A percentile compares a stretch with the other conserved stretches of the same genome.
These are phyloP conservation scores for Dryobota labecula DNA, from an alignment of 2,888 invertebrate species.

Conservation along the genomic window DNA sequence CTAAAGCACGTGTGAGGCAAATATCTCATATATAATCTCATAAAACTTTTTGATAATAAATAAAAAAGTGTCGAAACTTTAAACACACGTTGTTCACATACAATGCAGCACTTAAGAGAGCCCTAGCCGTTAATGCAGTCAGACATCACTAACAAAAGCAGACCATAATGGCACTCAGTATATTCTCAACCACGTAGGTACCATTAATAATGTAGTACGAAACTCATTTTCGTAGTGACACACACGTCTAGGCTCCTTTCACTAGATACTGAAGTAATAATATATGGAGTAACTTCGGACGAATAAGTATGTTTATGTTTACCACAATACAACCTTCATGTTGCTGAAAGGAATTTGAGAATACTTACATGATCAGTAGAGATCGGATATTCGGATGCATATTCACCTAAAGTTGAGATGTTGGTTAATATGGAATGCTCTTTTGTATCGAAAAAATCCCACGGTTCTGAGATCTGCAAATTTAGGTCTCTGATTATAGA, in stretches of 20 bases:
- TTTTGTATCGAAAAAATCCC: no score
- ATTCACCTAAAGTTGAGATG: no score
- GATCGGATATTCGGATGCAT: no score
- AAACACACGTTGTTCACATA: constrained; percentile 29
- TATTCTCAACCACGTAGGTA: constrained; percentile 54
- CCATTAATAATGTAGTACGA: constrained; percentile 59
- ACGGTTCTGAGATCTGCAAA: no score
- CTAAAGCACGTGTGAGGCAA: neutral
- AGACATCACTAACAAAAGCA: constrained; percentile 55
- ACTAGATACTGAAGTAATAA: constrained; percentile 52
- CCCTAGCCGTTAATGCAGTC: constrained; percentile 39
- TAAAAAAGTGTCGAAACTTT: constrained; percentile 45
- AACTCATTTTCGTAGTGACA: constrained; percentile 62
- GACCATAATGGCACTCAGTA: constrained; percentile 44
- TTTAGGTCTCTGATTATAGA: no score
- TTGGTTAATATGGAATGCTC: no score
- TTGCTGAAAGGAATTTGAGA: constrained; percentile 35
- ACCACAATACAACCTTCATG: constrained; percentile 15
- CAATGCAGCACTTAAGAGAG: constrained; percentile 50
- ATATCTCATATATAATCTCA: constrained; percentile 13
- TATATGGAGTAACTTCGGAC: constrained; percentile 54
- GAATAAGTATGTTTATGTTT: constrained; percentile 22
- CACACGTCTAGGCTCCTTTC: constrained; percentile 59
- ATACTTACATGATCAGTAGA: no score
- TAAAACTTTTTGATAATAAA: constrained; percentile 44